Evolutionary conservation across 2,797 vertebrate species (phyloP).

Genomic region (Lutjanus campechanus): DNA sequence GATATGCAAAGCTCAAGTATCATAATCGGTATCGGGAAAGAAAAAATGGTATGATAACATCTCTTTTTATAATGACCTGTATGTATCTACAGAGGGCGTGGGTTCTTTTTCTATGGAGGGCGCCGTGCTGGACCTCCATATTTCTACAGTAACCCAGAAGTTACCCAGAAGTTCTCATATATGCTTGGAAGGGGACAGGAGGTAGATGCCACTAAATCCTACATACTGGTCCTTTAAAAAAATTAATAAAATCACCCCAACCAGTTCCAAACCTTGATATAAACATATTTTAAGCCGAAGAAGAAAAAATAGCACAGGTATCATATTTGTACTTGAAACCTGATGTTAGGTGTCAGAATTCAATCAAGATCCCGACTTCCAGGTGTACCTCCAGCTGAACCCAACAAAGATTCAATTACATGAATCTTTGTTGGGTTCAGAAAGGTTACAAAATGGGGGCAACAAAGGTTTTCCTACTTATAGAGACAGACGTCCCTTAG

Average conservation of each 20-base stretch:
- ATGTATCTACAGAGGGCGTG: no score
- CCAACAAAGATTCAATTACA: no score
- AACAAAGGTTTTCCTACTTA: constrained; percentile 34
- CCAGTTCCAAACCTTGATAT: not conserved
- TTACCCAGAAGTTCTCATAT: no score
- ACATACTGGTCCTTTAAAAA: not conserved
- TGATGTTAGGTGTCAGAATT: not conserved
- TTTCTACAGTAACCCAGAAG: no score
- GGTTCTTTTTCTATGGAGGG: no score
- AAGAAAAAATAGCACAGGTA: not conserved
- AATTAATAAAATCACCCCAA: not conserved
- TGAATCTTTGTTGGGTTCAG: constrained; percentile 8
- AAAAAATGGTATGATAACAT: no score
- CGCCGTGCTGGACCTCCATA: no score
- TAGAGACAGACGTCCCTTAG: constrained; percentile 66
- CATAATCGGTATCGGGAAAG: no score
- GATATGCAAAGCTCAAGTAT: no score
- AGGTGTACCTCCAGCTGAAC: not conserved
- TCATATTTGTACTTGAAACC: not conserved
- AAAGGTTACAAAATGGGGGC: constrained; percentile 33
- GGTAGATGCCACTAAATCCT: no score
- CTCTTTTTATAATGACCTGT: no score
- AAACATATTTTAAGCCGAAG: not conserved
- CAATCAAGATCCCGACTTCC: not conserved
- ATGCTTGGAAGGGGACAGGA: no score